phyloP scores from a whole-genome alignment of 2,113 vertebrate genomes.

The Syngnathoides biaculeatus region DNA sequence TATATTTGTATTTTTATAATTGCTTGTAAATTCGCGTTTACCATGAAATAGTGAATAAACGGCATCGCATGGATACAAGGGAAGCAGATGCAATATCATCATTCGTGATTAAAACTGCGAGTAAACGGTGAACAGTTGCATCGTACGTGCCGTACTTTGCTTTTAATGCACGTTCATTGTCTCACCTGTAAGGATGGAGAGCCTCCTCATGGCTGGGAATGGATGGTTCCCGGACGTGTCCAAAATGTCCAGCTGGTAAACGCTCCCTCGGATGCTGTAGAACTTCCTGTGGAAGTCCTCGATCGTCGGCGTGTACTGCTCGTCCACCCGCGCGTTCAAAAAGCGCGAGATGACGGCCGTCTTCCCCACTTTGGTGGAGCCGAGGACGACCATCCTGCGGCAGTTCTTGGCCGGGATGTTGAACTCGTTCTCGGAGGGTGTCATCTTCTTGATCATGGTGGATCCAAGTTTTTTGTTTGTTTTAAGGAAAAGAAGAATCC shows the following conservation, averaged over 20 bases:
- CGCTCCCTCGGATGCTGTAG: constrained; percentile 91
- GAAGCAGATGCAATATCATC: too few species aligned
- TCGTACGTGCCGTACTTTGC: too few species aligned
- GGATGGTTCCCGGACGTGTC: constrained; percentile 97
- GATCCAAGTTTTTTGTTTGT: constrained; percentile 48
- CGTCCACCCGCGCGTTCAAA: constrained; percentile 89
- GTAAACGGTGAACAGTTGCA: too few species aligned
- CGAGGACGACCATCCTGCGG: constrained; percentile 94
- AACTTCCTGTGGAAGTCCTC: constrained; percentile 98
- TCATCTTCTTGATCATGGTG: constrained; percentile 95
- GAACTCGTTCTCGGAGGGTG: constrained; percentile 81
- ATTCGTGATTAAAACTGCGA: too few species aligned
- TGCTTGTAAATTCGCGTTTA: too few species aligned
- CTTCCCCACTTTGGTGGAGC: constrained; percentile 97
- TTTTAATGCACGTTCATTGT: too few species aligned
- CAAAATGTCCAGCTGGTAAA: constrained; percentile 94
- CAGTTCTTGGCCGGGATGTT: constrained; percentile 93
- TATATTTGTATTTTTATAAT: too few species aligned
- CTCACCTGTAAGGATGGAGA: constrained; percentile 94
- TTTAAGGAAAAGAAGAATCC: not conserved
- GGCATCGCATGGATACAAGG: too few species aligned
- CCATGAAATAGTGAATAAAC: too few species aligned
- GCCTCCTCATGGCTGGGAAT: constrained; percentile 93
- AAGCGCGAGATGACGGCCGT: constrained; percentile 95
- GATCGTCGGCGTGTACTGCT: constrained; percentile 95